Evolutionary conservation across 2,888 invertebrate genomes (phyloP).

Genomic region (Cryptus armator): DNA sequence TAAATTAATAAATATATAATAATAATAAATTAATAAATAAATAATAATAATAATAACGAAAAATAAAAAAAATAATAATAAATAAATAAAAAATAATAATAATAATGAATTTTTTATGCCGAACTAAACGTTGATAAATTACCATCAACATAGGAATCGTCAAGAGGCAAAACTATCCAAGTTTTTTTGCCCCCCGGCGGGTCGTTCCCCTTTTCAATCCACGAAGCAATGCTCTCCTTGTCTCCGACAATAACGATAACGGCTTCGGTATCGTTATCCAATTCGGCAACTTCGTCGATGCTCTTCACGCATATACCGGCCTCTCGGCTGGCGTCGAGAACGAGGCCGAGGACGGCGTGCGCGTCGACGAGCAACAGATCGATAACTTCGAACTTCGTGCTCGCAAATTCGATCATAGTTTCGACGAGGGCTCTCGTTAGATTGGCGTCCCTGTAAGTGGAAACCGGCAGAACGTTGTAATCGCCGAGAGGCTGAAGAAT

Average conservation of each 20-base stretch:
- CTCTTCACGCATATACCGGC: constrained; percentile 80
- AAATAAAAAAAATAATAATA: too few relatives aligned
- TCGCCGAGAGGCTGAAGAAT: constrained; percentile 78
- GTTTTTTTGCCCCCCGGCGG: constrained; percentile 70
- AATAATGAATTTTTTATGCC: too few relatives aligned
- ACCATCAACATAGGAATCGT: constrained; percentile 80
- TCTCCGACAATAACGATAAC: constrained; percentile 77
- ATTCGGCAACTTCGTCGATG: constrained; percentile 67
- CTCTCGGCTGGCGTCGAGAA: constrained; percentile 76
- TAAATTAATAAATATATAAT: too few relatives aligned
- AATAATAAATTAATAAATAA: neutral
- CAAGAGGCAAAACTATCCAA: constrained; percentile 80
- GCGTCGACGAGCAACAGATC: constrained; percentile 77
- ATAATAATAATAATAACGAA: neutral
- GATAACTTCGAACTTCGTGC: constrained; percentile 76
- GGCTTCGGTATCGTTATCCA: constrained; percentile 73
- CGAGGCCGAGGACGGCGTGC: constrained; percentile 69
- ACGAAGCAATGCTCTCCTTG: constrained; percentile 76
- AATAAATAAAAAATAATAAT: neutral
- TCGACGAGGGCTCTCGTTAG: constrained; percentile 77
- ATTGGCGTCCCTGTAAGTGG: constrained; percentile 77
- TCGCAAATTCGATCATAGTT: constrained; percentile 78
- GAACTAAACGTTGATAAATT: constrained; percentile 9
- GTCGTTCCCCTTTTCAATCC: constrained; percentile 75
- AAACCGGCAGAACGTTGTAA: constrained; percentile 78